Conservation (phyloP, 2,113 vertebrate species). For the Amphilophus citrinellus region DNA sequence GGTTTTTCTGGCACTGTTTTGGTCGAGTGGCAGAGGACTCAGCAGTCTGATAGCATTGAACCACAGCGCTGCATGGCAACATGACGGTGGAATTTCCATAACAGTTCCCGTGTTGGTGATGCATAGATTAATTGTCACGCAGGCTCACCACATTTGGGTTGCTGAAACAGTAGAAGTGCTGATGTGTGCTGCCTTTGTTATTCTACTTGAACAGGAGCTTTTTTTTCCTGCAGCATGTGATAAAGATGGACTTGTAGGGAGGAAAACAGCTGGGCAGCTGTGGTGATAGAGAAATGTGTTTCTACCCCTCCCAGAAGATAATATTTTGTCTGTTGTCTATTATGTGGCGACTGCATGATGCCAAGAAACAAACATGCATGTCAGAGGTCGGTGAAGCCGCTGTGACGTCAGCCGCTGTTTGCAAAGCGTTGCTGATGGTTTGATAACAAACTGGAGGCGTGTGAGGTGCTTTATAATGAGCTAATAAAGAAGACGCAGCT, state of each 20-base stretch:
- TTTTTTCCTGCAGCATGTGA: neutral
- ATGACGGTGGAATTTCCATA: slow-evolving; percentile 11
- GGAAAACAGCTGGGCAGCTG: neutral
- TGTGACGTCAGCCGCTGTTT: too few species aligned
- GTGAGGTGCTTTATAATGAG: too few species aligned
- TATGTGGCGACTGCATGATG: too few species aligned
- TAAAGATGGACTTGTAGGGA: neutral
- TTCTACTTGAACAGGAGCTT: neutral
- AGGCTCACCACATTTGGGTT: neutral
- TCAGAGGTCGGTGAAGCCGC: too few species aligned
- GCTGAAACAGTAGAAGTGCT: neutral
- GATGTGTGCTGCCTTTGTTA: neutral
- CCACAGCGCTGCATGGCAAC: slow-evolving; percentile 41
- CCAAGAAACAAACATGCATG: too few species aligned
- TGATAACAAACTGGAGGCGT: too few species aligned
- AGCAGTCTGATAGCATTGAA: slow-evolving; percentile 8
- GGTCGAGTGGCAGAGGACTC: slow-evolving; percentile 44
- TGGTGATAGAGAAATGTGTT: neutral
- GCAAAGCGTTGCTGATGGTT: too few species aligned
- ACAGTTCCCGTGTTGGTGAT: slow-evolving; percentile 28
- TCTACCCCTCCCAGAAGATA: fast-evolving
- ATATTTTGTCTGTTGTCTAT: too few species aligned
- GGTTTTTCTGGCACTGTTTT: slow-evolving; percentile 42
- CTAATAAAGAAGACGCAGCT: too few species aligned
- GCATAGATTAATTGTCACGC: neutral